These are phyloP conservation scores for Tuberolachnus salignus DNA, from an alignment of 2,888 invertebrate genomes.

Conservation along the genomic window DNA sequence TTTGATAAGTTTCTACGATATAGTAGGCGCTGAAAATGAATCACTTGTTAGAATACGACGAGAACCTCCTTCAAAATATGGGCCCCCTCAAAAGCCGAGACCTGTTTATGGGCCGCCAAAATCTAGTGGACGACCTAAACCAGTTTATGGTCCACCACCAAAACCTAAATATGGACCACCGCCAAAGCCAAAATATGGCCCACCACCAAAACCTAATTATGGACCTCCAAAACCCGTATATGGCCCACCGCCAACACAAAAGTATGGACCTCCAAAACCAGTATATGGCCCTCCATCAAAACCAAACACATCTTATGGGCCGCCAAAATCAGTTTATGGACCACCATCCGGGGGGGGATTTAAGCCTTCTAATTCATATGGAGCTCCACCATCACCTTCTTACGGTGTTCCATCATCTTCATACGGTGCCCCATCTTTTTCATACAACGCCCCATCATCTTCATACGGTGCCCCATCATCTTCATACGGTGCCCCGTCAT, in stretches of 20 bases:
- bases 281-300: conserved; percentile 58
- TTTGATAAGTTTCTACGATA: conserved; percentile 23
- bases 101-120: conserved; percentile 55
- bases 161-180: conserved; percentile 56
- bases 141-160: conserved; percentile 60
- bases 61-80: conserved; percentile 61
- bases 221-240: conserved; percentile 60
- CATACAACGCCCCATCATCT: conserved; percentile 6
- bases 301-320: conserved; percentile 61
- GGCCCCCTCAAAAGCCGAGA: conserved; percentile 55
- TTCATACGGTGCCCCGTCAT: conserved; percentile 49
- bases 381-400: conserved; percentile 43
- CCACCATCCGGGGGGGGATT: conserved; percentile 57
- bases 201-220: conserved; percentile 59
- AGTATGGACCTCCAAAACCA: conserved; percentile 61
- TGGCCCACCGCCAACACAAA: conserved; percentile 60
- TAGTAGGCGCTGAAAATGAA: conserved; percentile 44
- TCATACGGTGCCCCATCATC: conserved; percentile 45
- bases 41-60: conserved; percentile 61
- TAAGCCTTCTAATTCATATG: conserved; percentile 37
- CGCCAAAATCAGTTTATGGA: conserved; percentile 60
- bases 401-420: conserved; percentile 52
- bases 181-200: conserved; percentile 59
- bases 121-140: conserved; percentile 56
- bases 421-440: conserved; percentile 43